Evolutionary conservation across 2,888 invertebrate species (phyloP).

Genomic region (Drosophila nr. perissopoda): DNA sequence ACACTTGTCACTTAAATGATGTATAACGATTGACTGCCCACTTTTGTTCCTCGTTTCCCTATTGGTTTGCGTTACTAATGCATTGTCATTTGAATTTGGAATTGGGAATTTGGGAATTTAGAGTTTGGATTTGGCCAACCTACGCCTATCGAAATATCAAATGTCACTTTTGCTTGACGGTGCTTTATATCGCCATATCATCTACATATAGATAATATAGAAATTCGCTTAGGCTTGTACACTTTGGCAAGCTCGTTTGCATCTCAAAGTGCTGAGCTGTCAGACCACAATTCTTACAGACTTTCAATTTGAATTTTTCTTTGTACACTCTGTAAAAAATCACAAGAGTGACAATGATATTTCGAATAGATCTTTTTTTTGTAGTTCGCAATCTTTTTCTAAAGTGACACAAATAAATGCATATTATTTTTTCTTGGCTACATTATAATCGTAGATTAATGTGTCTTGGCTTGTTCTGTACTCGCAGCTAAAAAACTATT

Average conservation of each 20-base stretch:
- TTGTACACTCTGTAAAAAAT: conserved; percentile 1
- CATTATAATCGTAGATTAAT: neutral
- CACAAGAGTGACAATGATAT: neutral
- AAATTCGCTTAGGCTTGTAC: neutral
- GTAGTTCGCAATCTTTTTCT: neutral
- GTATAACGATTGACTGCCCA: conserved; percentile 34
- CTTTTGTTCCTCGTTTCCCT: conserved; percentile 4
- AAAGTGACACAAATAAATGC: neutral
- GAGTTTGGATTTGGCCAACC: conserved; percentile 34
- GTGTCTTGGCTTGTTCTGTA: neutral
- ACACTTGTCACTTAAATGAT: conserved; percentile 39
- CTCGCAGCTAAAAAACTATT: neutral
- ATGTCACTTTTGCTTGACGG: conserved; percentile 33
- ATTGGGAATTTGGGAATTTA: conserved; percentile 11
- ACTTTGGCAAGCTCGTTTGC: conserved; percentile 42
- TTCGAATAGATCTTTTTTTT: neutral
- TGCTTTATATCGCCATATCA: conserved; percentile 32
- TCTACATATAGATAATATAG: conserved; percentile 31
- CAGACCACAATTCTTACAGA: conserved; percentile 25
- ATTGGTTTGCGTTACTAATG: conserved; percentile 47
- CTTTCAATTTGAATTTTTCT: conserved; percentile 13
- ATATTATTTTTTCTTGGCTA: neutral
- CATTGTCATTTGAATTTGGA: conserved; percentile 52
- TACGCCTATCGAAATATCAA: conserved; percentile 43
- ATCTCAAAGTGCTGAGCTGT: conserved; percentile 70